Base-by-base conservation (phyloP, 2,888 invertebrate genomes). In the Crocallis elinguaria region DNA sequence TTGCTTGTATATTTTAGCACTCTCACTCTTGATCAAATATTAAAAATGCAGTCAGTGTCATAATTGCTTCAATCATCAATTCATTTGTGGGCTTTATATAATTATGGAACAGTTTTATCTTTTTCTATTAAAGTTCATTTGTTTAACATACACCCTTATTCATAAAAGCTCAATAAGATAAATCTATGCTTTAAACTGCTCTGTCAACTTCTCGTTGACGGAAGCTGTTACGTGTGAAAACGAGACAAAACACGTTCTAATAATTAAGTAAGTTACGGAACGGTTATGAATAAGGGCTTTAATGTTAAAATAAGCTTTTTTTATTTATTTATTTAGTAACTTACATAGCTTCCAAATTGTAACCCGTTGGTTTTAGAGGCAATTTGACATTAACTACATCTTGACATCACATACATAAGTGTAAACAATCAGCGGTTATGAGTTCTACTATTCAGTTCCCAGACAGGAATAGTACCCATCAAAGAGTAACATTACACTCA, bases 391-490 rank as follows among this genome's bases (percentile, higher is more conserved):
- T 23, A 21, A 44, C 17, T 12, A 27, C 16, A 27, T n/a, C 16
- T 35, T 21, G 5, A 23, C 14, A 25, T 8, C 11, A 44, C 16
- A 25, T 36, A 35, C 12, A 21, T 33, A 21, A 32, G 13, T 42
- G 11, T 44, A 35, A 12, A 44, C 35, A 27, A 36, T 16, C 11
- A 13, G 30, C 42, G 13, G 13, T 14, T 32, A 32, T 6, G 6
- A 19, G n/a, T 19, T 11, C 11, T 35, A 46, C 13, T 30, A 21
- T 13, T 37, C 6, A 32, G 23, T 38, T 8, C 12, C 25, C n/a
- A 46, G n/a, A 14, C 29, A 21, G 19, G 27, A 45, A 35, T 25
- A 27, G 35, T 29, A 36, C 44, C 19, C 32, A 23, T n/a, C 13
- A 37, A 6, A 37, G 13, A 21, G 9, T n/a, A 36, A 36, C 9